Evolutionary conservation across 2,888 invertebrate genomes (phyloP), one percentile per base, ranked within the genome.

Genomic region (Campopleginae sp.): DNA sequence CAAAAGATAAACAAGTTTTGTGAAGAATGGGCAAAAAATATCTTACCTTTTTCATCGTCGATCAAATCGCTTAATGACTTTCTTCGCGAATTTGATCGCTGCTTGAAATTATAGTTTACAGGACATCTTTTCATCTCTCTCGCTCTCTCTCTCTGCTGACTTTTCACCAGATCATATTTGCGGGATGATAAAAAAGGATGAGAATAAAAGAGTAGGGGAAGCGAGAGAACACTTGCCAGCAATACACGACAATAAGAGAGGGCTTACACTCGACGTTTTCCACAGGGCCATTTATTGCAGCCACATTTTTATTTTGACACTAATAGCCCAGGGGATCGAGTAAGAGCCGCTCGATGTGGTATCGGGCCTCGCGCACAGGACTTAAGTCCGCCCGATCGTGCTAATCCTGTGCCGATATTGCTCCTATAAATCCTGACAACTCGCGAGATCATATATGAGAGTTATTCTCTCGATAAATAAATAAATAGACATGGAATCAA

Each of bases 231-330:
- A 63, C 31, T 31, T 46, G 65, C 46, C 58, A 44, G 19, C 65
- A 31, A 54, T 51, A 78, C 38, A 14, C 71, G 88, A 91, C 91
- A 92, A 92, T 92, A 91, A 91, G 90, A 91, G 90, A 90, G 91
- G 90, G 91, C 90, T 92, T 92, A 92, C 91, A 88, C 89, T 89
- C 90, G 79, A 80, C 75, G 71, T 19, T 46, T 80, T 54, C 71
- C 61, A 80, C 70, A 66, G 71, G 65, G 77, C 90, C 90, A 90
- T 93, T 93, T 92, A 93, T 92, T 92, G 91, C 91, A 90, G 91
- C 91, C 91, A 93, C 92, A 93, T 93, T 93, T 93, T 93, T 93
- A 93, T 93, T 93, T 93, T 92, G 93, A 93, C 93, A 92, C 92
- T 93, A 93, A 93, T 93, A 93, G 93, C 93, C 91, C 88, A 89